phyloP scores from a whole-genome alignment of 1,140 invertebrate species.

The Achatina immaculata region DNA sequence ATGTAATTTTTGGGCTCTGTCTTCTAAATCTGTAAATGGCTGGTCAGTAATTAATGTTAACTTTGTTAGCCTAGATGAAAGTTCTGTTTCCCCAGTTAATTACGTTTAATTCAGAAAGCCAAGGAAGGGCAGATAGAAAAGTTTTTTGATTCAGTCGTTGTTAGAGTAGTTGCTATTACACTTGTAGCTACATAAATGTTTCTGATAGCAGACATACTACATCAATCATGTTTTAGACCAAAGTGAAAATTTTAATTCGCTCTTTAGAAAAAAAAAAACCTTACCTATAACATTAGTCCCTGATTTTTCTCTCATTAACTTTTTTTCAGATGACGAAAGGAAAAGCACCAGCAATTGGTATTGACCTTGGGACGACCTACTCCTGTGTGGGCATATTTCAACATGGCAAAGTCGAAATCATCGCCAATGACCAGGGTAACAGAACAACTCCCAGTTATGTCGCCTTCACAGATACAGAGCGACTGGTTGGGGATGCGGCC shows the following conservation, averaged over 20 bases:
- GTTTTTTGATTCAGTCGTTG: too few relatives aligned
- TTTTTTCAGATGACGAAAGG: constrained; percentile 18
- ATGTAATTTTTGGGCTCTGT: too few relatives aligned
- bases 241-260: not conserved
- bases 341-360: constrained; percentile 56
- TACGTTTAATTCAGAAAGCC: too few relatives aligned
- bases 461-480: constrained; percentile 81
- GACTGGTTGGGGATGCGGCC: constrained; percentile 79
- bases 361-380: constrained; percentile 72
- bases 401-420: constrained; percentile 52
- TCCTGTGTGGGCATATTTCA: constrained; percentile 66
- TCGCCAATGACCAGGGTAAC: constrained; percentile 94
- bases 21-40: too few relatives aligned
- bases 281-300: not conserved
- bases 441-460: constrained; percentile 97
- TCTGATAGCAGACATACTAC: not conserved
- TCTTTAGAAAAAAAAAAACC: not conserved
- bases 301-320: not conserved
- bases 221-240: not conserved
- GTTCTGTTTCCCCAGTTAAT: too few relatives aligned
- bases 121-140: too few relatives aligned
- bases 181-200: not conserved
- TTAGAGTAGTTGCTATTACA: not conserved
- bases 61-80: too few relatives aligned
- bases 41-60: too few relatives aligned